Percentiles rank a stretch among this genome's conserved stretches.
Conservation (phyloP, 2,888 invertebrate species). For the Noctua janthina region DNA sequence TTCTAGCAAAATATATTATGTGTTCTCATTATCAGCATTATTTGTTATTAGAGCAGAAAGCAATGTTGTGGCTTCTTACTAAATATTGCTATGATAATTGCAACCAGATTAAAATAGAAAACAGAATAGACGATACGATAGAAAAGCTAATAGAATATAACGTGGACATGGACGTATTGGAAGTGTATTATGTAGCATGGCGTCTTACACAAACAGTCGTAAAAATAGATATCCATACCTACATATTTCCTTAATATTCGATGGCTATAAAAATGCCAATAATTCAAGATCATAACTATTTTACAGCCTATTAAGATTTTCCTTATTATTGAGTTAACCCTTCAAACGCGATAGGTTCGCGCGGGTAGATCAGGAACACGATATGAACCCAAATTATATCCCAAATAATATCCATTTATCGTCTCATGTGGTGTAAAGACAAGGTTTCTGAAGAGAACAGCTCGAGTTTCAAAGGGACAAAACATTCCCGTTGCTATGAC, state of each 20-base stretch:
- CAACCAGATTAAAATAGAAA: too few relatives aligned
- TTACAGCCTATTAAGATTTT: not conserved
- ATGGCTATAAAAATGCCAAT: not conserved
- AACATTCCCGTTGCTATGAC: constrained; percentile 44
- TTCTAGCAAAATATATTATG: not conserved
- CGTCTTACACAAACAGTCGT: not conserved
- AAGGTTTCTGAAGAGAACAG: constrained; percentile 12
- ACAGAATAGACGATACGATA: too few relatives aligned
- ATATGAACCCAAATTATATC: constrained; percentile 18
- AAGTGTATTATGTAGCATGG: not conserved
- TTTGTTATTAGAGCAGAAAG: not conserved
- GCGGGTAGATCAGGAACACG: not conserved
- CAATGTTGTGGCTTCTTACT: not conserved
- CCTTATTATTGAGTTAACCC: constrained; percentile 1
- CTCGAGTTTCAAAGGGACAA: constrained; percentile 48
- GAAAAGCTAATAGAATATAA: not conserved
- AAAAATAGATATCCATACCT: not conserved
- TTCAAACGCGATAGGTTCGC: not conserved
- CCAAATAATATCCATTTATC: constrained; percentile 25
- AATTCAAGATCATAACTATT: constrained; percentile 5
- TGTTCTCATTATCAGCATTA: too few relatives aligned
- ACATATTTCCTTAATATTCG: not conserved
- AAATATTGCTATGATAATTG: not conserved
- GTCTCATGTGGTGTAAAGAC: not conserved
- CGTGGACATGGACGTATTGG: not conserved